phyloP scores from a whole-genome alignment of 2,797 vertebrate species.

The Neostethus bicornis region DNA sequence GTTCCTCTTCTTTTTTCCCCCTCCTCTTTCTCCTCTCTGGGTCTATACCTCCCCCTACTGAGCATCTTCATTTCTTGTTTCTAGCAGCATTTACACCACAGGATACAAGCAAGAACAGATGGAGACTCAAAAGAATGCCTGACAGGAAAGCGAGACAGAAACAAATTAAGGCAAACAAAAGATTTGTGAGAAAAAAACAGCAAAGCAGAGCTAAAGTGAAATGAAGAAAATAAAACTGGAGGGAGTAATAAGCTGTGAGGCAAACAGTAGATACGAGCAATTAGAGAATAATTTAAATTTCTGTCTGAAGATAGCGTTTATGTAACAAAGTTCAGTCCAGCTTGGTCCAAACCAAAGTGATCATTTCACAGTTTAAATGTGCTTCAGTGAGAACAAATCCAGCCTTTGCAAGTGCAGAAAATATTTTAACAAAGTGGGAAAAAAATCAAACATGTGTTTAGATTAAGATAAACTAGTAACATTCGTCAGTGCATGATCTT shows the following conservation, averaged over 20 bases:
- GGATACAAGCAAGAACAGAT: conserved; percentile 49
- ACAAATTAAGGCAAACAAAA: neutral
- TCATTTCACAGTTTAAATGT: neutral
- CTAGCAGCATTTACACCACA: conserved; percentile 33
- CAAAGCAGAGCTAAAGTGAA: neutral
- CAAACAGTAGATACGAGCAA: neutral
- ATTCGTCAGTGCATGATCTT: neutral
- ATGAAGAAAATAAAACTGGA: neutral
- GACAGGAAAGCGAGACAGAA: conserved; percentile 2
- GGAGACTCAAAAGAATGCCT: conserved; percentile 29
- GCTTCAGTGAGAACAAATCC: neutral
- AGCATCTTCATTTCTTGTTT: conserved; percentile 39
- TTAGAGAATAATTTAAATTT: neutral
- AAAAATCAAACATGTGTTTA: neutral
- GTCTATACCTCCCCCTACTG: conserved; percentile 52
- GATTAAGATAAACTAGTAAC: neutral
- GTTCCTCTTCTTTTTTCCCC: conserved; percentile 14
- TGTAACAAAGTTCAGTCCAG: neutral
- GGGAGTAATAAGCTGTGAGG: neutral
- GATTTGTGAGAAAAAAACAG: neutral
- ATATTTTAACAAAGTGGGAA: neutral
- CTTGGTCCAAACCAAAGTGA: neutral
- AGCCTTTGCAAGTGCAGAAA: neutral
- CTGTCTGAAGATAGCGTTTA: neutral
- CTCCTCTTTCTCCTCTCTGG: conserved; percentile 5